Conservation (phyloP, 2,888 invertebrate genomes). For the Ennomos quercinarius region DNA sequence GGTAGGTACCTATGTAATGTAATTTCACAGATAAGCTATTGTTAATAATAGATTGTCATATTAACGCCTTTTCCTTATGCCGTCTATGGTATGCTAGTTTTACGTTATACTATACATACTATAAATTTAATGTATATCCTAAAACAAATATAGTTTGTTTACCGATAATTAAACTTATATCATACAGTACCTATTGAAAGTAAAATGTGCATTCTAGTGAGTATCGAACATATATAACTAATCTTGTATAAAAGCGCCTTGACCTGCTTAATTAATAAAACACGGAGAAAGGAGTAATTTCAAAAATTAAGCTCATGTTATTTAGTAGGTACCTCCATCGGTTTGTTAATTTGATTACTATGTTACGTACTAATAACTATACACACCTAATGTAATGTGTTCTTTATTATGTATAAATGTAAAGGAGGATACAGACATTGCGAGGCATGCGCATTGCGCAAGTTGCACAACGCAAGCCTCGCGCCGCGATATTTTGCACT, state of each 20-base stretch:
- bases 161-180: not conserved
- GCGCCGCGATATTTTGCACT: too few relatives aligned
- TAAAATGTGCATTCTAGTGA: conserved; percentile 16
- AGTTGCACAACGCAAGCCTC: too few relatives aligned
- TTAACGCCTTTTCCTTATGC: conserved; percentile 10
- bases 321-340: conserved; percentile 14
- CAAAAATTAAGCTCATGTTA: conserved; percentile 16
- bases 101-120: conserved; percentile 7
- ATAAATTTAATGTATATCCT: conserved; percentile 6
- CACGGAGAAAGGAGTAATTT: conserved; percentile 19
- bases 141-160: not conserved
- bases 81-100: conserved; percentile 15
- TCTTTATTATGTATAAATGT: too few relatives aligned
- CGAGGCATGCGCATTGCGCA: too few relatives aligned
- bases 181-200: conserved; percentile 1
- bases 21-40: conserved; percentile 23
- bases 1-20: conserved; percentile 33
- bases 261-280: conserved; percentile 1
- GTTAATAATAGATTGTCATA: conserved; percentile 21
- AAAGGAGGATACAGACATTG: too few relatives aligned
- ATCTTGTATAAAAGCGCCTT: conserved; percentile 15
- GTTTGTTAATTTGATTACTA: not conserved
- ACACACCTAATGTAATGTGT: too few relatives aligned
- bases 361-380: not conserved
- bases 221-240: conserved; percentile 6